Percentiles rank a stretch among this genome's conserved stretches.
phyloP scores from a whole-genome alignment of 2,888 invertebrate species.

The Nephrotoma flavescens region DNA sequence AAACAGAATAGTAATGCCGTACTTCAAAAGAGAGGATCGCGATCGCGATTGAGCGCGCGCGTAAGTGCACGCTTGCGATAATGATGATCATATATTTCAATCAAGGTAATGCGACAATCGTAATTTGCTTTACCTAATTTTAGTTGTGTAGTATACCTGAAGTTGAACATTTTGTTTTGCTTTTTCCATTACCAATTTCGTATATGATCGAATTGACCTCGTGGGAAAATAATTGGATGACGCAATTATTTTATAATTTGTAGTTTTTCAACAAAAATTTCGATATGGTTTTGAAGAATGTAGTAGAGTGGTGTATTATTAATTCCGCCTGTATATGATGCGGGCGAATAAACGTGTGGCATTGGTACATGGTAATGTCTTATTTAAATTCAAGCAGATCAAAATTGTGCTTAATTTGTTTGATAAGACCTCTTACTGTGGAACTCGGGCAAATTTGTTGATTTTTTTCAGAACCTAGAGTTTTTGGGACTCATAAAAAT shows the following conservation, averaged over 20 bases:
- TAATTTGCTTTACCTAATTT: not conserved
- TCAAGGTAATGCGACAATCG: not conserved
- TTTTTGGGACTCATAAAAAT: too few species aligned
- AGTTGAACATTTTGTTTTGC: too few species aligned
- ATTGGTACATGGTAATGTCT: not conserved
- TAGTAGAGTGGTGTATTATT: not conserved
- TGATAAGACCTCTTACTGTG: too few species aligned
- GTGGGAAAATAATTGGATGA: not conserved
- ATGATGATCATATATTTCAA: not conserved
- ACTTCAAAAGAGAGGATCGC: not conserved
- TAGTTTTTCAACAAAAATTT: not conserved
- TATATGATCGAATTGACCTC: not conserved
- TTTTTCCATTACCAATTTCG: not conserved
- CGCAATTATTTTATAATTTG: not conserved
- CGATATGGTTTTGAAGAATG: not conserved
- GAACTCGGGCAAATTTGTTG: too few species aligned
- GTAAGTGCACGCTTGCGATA: not conserved
- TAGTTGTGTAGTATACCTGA: not conserved
- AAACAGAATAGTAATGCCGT: not conserved
- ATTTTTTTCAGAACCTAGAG: too few species aligned
- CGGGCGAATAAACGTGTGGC: not conserved
- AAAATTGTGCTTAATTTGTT: too few species aligned
- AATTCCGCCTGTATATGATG: not conserved
- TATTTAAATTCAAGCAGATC: too few species aligned
- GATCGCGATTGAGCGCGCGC: not conserved